Base-by-base conservation (phyloP, 1,140 invertebrate genomes). In the Penaeus indicus region DNA sequence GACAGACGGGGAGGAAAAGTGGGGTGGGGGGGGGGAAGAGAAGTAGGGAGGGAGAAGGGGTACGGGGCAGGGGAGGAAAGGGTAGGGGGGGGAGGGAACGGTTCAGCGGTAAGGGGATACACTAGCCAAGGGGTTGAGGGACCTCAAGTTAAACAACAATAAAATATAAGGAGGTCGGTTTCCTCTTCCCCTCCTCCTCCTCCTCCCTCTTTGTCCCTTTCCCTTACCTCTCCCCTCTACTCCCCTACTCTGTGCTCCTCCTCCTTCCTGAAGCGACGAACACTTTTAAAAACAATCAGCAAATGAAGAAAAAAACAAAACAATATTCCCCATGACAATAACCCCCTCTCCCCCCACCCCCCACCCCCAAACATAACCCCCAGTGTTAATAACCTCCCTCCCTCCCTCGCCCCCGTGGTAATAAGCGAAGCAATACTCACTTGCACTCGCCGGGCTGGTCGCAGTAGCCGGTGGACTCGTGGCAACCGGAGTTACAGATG, bases 381-480 rank as follows among this genome's bases (percentile, higher is more conserved):
- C 7, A 0, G 25, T 75, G 42, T 0, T 32, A 75, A 7, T 38
- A 75, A 75, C 38, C 38, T 22, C 18, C 47, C 25, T 21, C 63
- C 63, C 42, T 38, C 63, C 42, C 32, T 13, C 63, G 1, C 78
- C 25, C 54, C 54, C 1, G 16, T 79, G 83, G 62, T 42, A 69
- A 67, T 67, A 10, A 72, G 7, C 4, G 13, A 19, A 13, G n/a
- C 64, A 60, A 92, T 95, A 98, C 97, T 97, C 95, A 98, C 97
- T 95, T 95, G 96, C 98, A 99, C 94, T 98, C 97, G 94, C 97
- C 96, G 91, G 98, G 98, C 92, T 95, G 95, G 91, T 95, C 95
- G 94, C 98, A 99, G 93, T 96, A 95, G 92, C 98, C 98, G 93
- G 98, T 97, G 92, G 96, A 94, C 83, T 95, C 93, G 93, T 98